Conservation (phyloP, 2,797 vertebrate genomes). For the Naso thynnoides region DNA sequence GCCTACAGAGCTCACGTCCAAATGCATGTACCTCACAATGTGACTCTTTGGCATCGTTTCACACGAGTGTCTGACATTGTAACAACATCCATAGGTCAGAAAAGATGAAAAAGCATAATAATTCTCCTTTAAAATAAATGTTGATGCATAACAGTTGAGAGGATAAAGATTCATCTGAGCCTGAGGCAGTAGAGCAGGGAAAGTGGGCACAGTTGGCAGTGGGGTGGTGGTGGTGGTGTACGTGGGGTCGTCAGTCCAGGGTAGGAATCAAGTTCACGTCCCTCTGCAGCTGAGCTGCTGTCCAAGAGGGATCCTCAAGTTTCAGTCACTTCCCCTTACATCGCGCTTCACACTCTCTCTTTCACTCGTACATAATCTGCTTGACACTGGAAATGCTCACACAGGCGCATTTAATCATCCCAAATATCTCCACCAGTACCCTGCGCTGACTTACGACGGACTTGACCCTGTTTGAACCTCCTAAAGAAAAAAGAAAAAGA, state of each 20-base stretch:
- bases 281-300: constrained; percentile 37
- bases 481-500: background rate
- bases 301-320: constrained; percentile 65
- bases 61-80: no score
- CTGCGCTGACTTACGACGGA: constrained; percentile 37
- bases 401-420: constrained; percentile 57
- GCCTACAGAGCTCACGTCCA: no score
- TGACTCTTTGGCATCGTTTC: no score
- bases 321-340: constrained; percentile 60
- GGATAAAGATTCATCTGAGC: background rate
- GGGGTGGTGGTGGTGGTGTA: background rate
- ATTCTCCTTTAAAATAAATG: no score
- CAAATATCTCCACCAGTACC: constrained; percentile 41
- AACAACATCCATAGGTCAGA: no score
- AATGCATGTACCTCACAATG: no score
- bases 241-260: background rate
- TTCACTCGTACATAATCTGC: constrained; percentile 48
- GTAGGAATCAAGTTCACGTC: constrained; percentile 55
- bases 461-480: constrained; percentile 48
- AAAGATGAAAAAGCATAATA: no score
- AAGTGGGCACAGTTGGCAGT: no score
- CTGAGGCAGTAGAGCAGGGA: background rate
- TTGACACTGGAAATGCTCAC: constrained; percentile 63
- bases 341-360: constrained; percentile 50
- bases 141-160: background rate